Evolutionary conservation across 1,140 invertebrate species (phyloP).

Genomic region (Lanistes nyassanus): DNA sequence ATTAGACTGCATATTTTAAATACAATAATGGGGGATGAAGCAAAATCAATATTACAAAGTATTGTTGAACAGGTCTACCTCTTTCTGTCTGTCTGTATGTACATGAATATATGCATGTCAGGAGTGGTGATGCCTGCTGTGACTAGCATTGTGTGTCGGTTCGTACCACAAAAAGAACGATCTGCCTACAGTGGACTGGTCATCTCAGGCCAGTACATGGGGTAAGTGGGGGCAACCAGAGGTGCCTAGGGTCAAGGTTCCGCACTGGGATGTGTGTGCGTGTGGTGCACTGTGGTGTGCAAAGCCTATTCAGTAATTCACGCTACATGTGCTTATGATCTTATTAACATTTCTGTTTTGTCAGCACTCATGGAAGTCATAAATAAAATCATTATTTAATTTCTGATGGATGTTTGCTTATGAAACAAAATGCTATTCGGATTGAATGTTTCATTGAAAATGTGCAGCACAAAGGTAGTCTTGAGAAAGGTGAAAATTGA

Average conservation of each 20-base stretch:
- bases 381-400: neutral
- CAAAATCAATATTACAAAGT: neutral
- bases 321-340: too few species aligned
- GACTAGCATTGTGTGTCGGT: constrained; percentile 49
- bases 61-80: neutral
- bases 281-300: too few species aligned
- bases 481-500: too few species aligned
- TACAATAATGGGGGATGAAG: too few species aligned
- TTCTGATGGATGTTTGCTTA: neutral
- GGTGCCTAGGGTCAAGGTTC: neutral
- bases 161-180: constrained; percentile 37
- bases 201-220: constrained; percentile 46
- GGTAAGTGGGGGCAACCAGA: constrained; percentile 39
- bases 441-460: too few species aligned
- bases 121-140: constrained; percentile 45
- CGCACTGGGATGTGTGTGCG: neutral
- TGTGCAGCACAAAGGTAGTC: too few species aligned
- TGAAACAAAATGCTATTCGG: too few species aligned
- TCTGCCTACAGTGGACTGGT: constrained; percentile 45
- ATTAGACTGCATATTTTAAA: too few species aligned
- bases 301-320: too few species aligned
- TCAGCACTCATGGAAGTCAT: neutral
- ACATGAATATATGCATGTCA: neutral
- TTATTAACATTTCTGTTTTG: neutral
- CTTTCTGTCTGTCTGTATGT: neutral